Base-by-base conservation (phyloP, 2,888 invertebrate genomes). In the Hylaea fasciaria region DNA sequence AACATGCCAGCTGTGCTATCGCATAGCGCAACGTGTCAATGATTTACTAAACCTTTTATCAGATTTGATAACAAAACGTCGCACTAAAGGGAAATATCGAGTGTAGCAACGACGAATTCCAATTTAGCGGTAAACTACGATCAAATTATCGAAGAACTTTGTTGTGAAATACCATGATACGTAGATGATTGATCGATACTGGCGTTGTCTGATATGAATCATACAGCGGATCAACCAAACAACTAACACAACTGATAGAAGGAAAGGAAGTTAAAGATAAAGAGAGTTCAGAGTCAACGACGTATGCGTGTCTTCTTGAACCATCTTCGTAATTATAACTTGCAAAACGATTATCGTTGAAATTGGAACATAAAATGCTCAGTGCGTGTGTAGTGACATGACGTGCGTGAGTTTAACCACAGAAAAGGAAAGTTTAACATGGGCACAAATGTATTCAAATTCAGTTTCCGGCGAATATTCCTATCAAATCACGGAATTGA, bases 401-500 rank as follows among this genome's bases (percentile, higher is more conserved):
- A 63, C 58, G 57, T 66, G 69, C 65, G 67, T 66, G 70, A 39
- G 57, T 48, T 35, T 41, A 49, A 61, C 50, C 37, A 48, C 62
- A 54, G 56, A 60, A 66, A 66, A 57, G 61, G 70, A 69, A 70
- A 67, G 70, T 62, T 60, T 37, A 64, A 29, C 54, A 62, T 58
- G 29, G 44, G 45, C 54, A 14, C 13, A 28, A 44, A 32, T 41
- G 37, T 58, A 61, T 68, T 64, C 56, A 65, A 64, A 68, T 59
- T 66, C 37, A 13, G 68, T 66, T 74, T 72, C 71, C 68, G 72
- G 67, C 57, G 62, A 65, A 71, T 62, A 67, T 66, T 68, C 55
- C 54, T 65, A 69, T 68, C 69, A 70, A 70, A 74, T 72, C 73
- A 74, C 69, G 68, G 74, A 72, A 72, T 71, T 67, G 66, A 70